phyloP scores from a whole-genome alignment of 2,797 vertebrate species.

The Pyrrhura leucotis region DNA sequence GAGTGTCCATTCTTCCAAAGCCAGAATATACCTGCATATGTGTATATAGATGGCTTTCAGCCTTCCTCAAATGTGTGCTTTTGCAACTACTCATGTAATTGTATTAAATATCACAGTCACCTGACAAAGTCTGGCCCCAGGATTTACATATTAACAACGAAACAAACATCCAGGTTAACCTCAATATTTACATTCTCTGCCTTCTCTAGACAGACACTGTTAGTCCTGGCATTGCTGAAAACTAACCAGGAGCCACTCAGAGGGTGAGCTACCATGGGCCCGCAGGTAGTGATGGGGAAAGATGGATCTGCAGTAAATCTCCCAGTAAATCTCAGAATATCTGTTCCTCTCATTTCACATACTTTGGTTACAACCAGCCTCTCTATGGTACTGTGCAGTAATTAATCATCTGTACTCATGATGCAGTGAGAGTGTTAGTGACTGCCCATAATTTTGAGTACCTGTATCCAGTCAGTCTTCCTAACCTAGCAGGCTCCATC shows the following conservation, averaged over 20 bases:
- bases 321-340: background rate
- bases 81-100: background rate
- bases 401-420: accelerated
- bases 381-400: background rate
- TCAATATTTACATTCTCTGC: background rate
- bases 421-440: background rate
- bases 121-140: background rate
- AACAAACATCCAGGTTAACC: background rate
- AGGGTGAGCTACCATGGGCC: accelerated
- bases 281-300: background rate
- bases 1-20: background rate
- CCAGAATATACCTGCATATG: background rate
- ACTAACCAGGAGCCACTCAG: background rate
- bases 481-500: background rate
- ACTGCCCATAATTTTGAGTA: background rate
- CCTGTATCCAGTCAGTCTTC: background rate
- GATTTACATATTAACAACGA: background rate
- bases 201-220: background rate
- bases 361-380: background rate
- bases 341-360: background rate
- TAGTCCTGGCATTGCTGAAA: background rate
- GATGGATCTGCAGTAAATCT: background rate
- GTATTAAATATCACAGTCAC: background rate
- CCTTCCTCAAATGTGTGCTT: background rate
- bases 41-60: background rate